phyloP scores from a whole-genome alignment of 2,797 vertebrate species.

The Sylvilagus floridanus region DNA sequence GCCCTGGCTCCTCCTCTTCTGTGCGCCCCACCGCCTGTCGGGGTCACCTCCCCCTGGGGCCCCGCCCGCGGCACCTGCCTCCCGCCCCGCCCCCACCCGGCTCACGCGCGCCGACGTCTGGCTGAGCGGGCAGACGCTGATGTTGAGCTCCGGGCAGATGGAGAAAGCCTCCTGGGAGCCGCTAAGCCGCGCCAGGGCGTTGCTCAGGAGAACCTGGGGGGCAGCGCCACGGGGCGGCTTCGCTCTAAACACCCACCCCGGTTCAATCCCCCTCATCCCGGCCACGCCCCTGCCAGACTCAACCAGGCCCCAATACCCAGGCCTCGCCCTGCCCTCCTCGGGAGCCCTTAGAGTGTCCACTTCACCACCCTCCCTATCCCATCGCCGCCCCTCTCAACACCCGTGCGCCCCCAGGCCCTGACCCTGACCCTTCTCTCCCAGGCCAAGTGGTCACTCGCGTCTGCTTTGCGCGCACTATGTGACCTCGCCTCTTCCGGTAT shows the following conservation, averaged over 20 bases:
- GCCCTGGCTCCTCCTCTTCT: background rate
- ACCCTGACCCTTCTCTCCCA: too few relatives aligned
- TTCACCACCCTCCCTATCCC: too few relatives aligned
- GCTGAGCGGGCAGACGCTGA: conserved; percentile 91
- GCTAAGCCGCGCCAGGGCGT: conserved; percentile 91
- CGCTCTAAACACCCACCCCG: rapidly evolving
- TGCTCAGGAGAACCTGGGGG: conserved; percentile 91
- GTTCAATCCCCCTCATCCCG: too few relatives aligned
- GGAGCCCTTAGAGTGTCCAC: too few relatives aligned
- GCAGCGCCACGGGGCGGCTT: rapidly evolving
- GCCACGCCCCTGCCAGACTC: too few relatives aligned
- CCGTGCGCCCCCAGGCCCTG: too few relatives aligned
- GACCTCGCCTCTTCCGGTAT: background rate
- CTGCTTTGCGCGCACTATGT: too few relatives aligned
- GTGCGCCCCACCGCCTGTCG: too few relatives aligned
- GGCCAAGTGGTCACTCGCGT: too few relatives aligned
- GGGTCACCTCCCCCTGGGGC: background rate
- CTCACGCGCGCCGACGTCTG: conserved; percentile 75
- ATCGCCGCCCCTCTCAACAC: too few relatives aligned
- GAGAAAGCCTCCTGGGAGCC: conserved; percentile 85
- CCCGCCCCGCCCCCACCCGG: background rate
- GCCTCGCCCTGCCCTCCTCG: too few relatives aligned
- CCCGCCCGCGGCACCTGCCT: background rate
- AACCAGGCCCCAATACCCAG: too few relatives aligned
- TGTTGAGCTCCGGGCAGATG: conserved; percentile 93